A percentile compares a stretch with the other conserved stretches of the same genome.
Conservation (phyloP, 1,140 invertebrate species). For the Zaprionus taronus region DNA sequence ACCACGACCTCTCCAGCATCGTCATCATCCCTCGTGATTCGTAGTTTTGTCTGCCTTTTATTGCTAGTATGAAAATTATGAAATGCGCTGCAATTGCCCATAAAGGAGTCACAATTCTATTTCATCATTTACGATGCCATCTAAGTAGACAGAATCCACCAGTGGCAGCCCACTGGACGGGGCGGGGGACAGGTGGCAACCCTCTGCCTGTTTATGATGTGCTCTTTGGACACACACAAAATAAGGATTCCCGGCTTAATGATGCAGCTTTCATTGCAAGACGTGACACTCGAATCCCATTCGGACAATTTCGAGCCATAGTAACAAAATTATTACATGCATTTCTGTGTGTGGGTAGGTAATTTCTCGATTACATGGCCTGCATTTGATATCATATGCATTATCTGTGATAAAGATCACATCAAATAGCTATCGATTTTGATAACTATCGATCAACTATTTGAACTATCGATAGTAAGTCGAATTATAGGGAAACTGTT, state of each 20-base stretch:
- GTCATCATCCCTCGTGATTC: not conserved
- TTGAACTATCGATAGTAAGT: not conserved
- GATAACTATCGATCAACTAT: not conserved
- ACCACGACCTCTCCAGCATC: not conserved
- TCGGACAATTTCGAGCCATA: not conserved
- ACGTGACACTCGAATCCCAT: not conserved
- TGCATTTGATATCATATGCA: not conserved
- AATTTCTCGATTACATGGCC: not conserved
- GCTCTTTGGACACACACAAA: not conserved
- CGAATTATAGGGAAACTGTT: not conserved
- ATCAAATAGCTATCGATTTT: too few relatives aligned
- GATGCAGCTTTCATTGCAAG: not conserved
- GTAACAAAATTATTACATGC: constrained; percentile 1
- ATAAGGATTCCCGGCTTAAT: not conserved
- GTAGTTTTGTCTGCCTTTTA: constrained; percentile 53
- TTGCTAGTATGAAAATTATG: constrained; percentile 76
- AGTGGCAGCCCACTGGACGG: too few relatives aligned
- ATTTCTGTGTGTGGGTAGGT: not conserved
- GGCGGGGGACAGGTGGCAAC: too few relatives aligned
- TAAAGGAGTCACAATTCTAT: constrained; percentile 56
- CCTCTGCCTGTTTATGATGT: constrained; percentile 19
- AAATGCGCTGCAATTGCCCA: constrained; percentile 51
- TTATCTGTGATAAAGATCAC: too few relatives aligned
- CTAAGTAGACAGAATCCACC: not conserved
- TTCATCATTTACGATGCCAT: constrained; percentile 46